Evolutionary conservation across 2,888 invertebrate genomes (phyloP).

Genomic region (Phorcus lineatus): DNA sequence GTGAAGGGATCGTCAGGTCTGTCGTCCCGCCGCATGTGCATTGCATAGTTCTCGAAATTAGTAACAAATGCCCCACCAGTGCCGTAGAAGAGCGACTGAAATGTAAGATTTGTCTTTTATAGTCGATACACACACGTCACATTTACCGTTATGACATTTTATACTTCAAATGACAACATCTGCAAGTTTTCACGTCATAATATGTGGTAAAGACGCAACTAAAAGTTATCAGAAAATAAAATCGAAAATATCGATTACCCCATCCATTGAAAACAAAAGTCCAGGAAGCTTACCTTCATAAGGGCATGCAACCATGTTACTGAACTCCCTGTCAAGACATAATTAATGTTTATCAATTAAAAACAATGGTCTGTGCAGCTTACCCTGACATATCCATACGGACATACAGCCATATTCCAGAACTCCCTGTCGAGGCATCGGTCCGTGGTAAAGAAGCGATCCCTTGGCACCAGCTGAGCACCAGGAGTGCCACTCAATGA

Average conservation of each 20-base stretch:
- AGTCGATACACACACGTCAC: too few species aligned
- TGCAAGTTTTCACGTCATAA: too few species aligned
- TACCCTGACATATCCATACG: constrained; percentile 34
- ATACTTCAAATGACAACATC: too few species aligned
- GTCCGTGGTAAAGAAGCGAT: constrained; percentile 28
- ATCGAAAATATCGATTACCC: too few species aligned
- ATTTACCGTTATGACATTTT: too few species aligned
- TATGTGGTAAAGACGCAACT: too few species aligned
- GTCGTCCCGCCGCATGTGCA: constrained; percentile 29
- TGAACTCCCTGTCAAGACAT: too few species aligned
- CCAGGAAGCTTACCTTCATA: too few species aligned
- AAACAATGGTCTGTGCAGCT: background rate
- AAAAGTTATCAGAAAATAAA: too few species aligned
- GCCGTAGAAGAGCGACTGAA: constrained; percentile 22
- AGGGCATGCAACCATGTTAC: too few species aligned
- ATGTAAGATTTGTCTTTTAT: background rate
- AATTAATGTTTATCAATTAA: too few species aligned
- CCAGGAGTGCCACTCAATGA: constrained; percentile 25
- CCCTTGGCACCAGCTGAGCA: constrained; percentile 22
- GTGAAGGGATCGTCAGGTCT: background rate
- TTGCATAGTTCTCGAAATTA: background rate
- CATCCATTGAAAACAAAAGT: too few species aligned
- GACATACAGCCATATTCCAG: constrained; percentile 34
- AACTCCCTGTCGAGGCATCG: background rate
- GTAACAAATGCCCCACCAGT: constrained; percentile 24